A percentile compares a stretch with the other conserved stretches of the same genome.
These are phyloP conservation scores for Halcyon malimbica DNA, from an alignment of 2,113 vertebrate species.

Conservation along the genomic window DNA sequence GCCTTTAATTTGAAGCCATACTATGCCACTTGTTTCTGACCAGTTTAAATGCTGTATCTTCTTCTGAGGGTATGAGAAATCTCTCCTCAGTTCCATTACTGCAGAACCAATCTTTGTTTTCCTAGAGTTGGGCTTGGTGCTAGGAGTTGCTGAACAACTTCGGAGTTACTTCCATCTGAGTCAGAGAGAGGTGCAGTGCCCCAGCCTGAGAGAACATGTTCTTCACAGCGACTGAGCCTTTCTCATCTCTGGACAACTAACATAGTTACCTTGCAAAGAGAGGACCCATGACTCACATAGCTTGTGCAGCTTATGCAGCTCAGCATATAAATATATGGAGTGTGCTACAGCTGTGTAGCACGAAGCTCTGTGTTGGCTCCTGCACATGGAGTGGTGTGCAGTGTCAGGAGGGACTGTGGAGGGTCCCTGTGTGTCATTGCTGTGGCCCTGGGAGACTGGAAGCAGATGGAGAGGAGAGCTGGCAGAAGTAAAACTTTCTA, in stretches of 20 bases:
- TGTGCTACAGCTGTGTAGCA: background rate
- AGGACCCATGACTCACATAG: background rate
- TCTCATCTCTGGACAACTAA: background rate
- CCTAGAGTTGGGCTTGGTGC: background rate
- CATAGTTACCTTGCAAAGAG: background rate
- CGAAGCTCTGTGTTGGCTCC: background rate
- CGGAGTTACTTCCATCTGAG: background rate
- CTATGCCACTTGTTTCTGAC: background rate
- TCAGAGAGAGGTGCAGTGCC: background rate
- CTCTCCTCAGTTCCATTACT: background rate
- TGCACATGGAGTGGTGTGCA: background rate
- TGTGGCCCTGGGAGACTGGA: background rate
- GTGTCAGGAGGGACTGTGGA: background rate
- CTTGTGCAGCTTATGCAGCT: background rate
- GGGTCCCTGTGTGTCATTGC: background rate
- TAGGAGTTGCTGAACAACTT: background rate
- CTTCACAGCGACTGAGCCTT: background rate
- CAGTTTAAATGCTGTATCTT: background rate
- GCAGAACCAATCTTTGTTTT: background rate
- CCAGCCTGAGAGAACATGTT: background rate
- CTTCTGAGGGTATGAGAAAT: background rate
- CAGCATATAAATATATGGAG: background rate
- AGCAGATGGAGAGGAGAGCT: background rate
- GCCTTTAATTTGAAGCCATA: background rate
- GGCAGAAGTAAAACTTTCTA: background rate